These are phyloP conservation scores for Eolophus roseicapilla DNA, from an alignment of 2,113 vertebrate genomes.

Conservation along the genomic window DNA sequence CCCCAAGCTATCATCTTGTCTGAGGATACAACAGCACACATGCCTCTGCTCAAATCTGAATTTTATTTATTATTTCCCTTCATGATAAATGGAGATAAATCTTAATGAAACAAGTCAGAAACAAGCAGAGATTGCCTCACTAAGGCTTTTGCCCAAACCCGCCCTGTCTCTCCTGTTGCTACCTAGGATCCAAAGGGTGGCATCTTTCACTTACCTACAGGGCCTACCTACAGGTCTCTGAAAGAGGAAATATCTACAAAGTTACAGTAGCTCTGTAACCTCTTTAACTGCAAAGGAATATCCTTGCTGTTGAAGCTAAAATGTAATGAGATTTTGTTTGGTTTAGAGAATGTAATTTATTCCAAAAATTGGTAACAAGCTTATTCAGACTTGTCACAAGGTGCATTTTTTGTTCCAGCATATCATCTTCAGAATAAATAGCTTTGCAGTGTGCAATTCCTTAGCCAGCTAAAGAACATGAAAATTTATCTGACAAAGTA, in stretches of 20 bases:
- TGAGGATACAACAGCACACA: background rate
- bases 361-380: background rate
- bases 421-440: background rate
- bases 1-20: background rate
- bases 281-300: background rate
- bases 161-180: background rate
- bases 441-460: background rate
- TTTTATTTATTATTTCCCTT: background rate
- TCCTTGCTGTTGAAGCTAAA: background rate
- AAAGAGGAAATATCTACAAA: background rate
- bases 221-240: background rate
- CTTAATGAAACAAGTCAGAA: background rate
- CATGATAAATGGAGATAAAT: background rate
- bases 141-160: background rate
- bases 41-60: background rate
- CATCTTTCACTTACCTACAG: background rate
- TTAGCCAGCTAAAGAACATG: background rate
- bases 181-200: background rate
- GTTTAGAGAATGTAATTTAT: background rate
- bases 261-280: background rate
- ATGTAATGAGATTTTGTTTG: background rate
- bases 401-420: background rate
- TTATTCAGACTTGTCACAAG: background rate
- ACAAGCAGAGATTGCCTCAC: background rate
- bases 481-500: background rate